Evolutionary conservation across 2,888 invertebrate species (phyloP).

Genomic region (Prosapia bicincta): DNA sequence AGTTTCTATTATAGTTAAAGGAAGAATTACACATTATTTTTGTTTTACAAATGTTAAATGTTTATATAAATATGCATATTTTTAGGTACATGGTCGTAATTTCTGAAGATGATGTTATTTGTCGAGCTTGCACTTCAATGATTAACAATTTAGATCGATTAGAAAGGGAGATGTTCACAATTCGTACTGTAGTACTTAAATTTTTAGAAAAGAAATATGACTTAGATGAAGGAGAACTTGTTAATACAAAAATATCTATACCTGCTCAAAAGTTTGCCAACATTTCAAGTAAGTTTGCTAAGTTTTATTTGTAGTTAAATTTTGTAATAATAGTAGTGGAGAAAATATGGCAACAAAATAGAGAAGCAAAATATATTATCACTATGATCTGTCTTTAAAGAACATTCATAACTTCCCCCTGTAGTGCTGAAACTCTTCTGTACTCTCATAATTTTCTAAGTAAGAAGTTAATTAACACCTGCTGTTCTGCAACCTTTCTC

Average conservation of each 20-base stretch:
- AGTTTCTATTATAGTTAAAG: no score
- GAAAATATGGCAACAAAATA: no score
- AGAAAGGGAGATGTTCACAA: slow-evolving; percentile 44
- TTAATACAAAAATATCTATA: slow-evolving; percentile 39
- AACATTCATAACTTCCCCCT: no score
- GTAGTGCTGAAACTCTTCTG: no score
- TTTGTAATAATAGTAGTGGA: no score
- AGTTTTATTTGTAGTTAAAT: no score
- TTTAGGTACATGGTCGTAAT: slow-evolving; percentile 46
- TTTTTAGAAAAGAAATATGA: slow-evolving; percentile 46
- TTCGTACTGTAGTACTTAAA: slow-evolving; percentile 42
- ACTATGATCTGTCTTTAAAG: no score
- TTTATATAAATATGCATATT: slow-evolving; percentile 4
- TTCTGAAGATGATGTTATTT: slow-evolving; percentile 47
- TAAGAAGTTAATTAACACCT: no score
- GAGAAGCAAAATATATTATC: no score
- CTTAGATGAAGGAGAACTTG: slow-evolving; percentile 44
- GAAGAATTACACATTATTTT: background rate
- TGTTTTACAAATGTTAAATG: background rate
- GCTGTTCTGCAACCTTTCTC: no score
- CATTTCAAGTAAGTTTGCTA: background rate
- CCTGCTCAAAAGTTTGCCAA: slow-evolving; percentile 27
- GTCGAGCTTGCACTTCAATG: slow-evolving; percentile 46
- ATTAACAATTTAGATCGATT: slow-evolving; percentile 46
- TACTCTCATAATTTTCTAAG: no score